Base-by-base conservation (phyloP, 2,888 invertebrate genomes). In the Loripinus fragilis region DNA sequence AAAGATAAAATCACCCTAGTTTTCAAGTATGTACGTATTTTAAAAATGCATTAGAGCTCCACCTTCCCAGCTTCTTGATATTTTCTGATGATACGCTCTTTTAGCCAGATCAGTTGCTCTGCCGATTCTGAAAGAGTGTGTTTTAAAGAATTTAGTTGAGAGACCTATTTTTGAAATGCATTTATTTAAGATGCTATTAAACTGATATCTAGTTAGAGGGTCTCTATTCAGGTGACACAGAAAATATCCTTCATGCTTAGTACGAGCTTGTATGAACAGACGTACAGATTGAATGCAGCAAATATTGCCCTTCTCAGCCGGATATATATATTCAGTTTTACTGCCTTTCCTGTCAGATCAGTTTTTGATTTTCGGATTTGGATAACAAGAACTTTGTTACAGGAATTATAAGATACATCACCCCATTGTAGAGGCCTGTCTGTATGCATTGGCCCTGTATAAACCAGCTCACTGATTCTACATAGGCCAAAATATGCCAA, bases 181-280 rank as follows among this genome's bases (percentile, higher is more conserved):
- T 28, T 52, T 52, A 15, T 3, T 25, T 52, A 52, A 15, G 5
- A 52, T 28, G n/a, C 52, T 52, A 5, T 23, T 10, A 15, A 52
- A 52, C n/a, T 52, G 52, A 52, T 52, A 52, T 25, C 52, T 52
- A 25, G 52, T 52, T 28, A 52, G 15, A n/a, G 52, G 23, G n/a
- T 25, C 52, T 23, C 52, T 52, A 28, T 52, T 52, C 52, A 25
- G 3, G 20, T 52, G 25, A 25, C 52, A 52, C 5, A 52, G 25
- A 3, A 52, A 25, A 15, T 52, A 28, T 3, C 52, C 52, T 10
- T 52, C 25, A 25, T 20, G 3, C 15, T 25, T 25, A 25, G 52
- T 23, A 23, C 52, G 25, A 23, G 52, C 52, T 28, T 28, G 3
- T n/a, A 52, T 52, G 15, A 52, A 52, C 25, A 25, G 23, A 10